These are phyloP conservation scores for Sinohyriopsis cumingii DNA, from an alignment of 2,888 invertebrate genomes.

Conservation along the genomic window DNA sequence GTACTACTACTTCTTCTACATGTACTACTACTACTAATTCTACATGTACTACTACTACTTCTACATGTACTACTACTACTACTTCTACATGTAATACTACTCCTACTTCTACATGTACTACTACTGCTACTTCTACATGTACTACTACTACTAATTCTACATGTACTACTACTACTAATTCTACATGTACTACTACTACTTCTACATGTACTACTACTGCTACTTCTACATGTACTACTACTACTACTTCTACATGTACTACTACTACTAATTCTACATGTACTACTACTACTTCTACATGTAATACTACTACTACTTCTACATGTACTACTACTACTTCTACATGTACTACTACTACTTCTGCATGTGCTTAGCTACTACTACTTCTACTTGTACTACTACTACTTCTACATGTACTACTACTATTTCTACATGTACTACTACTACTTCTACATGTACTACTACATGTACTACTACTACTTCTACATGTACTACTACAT, in stretches of 20 bases:
- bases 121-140: slow-evolving; percentile 2
- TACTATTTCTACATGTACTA: slow-evolving; percentile 1
- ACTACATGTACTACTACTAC: slow-evolving; percentile 4
- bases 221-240: slow-evolving; percentile 3
- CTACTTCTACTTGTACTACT: slow-evolving; percentile 3
- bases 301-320: slow-evolving; percentile 2
- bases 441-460: slow-evolving; percentile 3
- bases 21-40: slow-evolving; percentile 3
- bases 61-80: neutral
- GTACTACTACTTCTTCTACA: slow-evolving; percentile 2
- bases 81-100: slow-evolving; percentile 2
- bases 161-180: slow-evolving; percentile 6
- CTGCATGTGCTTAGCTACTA: slow-evolving; percentile 7
- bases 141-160: slow-evolving; percentile 6
- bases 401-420: slow-evolving; percentile 4
- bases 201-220: slow-evolving; percentile 1
- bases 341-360: slow-evolving; percentile 1
- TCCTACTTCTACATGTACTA: neutral
- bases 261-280: slow-evolving; percentile 1
- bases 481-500: neutral
- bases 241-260: neutral
- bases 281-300: slow-evolving; percentile 2
- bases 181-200: slow-evolving; percentile 6
- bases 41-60: slow-evolving; percentile 4
- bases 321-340: slow-evolving; percentile 4